Evolutionary conservation across 2,888 invertebrate genomes (phyloP).

Genomic region (Pegoplata infirma): DNA sequence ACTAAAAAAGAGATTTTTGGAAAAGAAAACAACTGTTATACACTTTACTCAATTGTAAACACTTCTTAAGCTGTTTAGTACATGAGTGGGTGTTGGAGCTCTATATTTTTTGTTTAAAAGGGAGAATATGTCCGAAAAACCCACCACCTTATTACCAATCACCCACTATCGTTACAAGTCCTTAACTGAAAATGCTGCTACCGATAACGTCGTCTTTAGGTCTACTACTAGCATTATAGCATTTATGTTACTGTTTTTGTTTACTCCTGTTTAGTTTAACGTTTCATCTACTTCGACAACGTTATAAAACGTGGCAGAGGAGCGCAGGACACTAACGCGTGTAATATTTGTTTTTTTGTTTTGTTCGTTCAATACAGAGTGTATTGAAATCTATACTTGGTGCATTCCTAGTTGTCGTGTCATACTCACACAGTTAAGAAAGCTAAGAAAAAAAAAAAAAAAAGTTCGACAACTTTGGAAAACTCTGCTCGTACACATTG

Average conservation of each 20-base stretch:
- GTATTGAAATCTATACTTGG: neutral
- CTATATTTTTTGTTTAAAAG: neutral
- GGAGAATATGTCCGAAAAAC: slow-evolving; percentile 48
- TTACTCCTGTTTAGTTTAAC: slow-evolving; percentile 60
- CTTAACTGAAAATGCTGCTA: slow-evolving; percentile 30
- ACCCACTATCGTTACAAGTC: slow-evolving; percentile 7
- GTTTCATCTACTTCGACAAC: slow-evolving; percentile 57
- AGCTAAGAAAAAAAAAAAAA: slow-evolving; percentile 28
- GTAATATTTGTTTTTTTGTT: too few species aligned
- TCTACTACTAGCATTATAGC: slow-evolving; percentile 36
- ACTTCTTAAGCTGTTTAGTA: neutral
- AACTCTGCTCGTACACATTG: slow-evolving; percentile 76
- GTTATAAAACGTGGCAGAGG: slow-evolving; percentile 50
- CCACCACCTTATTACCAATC: slow-evolving; percentile 18
- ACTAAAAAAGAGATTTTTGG: neutral
- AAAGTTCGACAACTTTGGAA: slow-evolving; percentile 79
- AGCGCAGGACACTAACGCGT: slow-evolving; percentile 53
- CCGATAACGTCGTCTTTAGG: slow-evolving; percentile 40
- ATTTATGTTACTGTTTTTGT: slow-evolving; percentile 52
- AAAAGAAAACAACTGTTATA: slow-evolving; percentile 41
- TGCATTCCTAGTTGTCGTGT: neutral
- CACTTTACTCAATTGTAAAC: neutral
- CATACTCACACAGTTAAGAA: neutral
- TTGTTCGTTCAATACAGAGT: slow-evolving; percentile 25
- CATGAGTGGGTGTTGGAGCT: slow-evolving; percentile 42